Evolutionary conservation across 2,888 invertebrate species (phyloP), one percentile per base, ranked within the genome.

Genomic region (Dynastes grantii): DNA sequence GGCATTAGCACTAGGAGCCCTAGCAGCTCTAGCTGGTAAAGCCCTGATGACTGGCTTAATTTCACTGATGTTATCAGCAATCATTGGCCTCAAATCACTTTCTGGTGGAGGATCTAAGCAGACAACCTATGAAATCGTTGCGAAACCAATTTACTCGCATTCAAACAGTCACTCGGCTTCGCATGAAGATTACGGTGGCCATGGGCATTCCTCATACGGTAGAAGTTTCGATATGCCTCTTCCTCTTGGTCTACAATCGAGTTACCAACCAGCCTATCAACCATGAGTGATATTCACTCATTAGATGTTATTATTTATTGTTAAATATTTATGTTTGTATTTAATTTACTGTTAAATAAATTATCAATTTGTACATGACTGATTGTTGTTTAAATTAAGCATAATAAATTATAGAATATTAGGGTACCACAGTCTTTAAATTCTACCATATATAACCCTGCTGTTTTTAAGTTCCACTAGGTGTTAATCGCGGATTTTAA

Each of bases 121-220:
- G 83, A 95, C 95, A 8, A 95, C 95, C 0, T 96, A 96, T 85
- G 96, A 96, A 89, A 95, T 96, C 80, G 94, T 96, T 6, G 93
- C 95, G 61, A 96, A 96, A 83, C 96, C 96, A 0, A 90, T 96
- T 0, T 95, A 95, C 86, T 92, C 93, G 0, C 93, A 93, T 84
- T 90, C 93, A 2, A 93, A 93, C 84, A 92, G 93, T 0, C 94
- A 94, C 85, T 91, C 91, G 65, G 88, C 90, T 2, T 93, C 93
- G 79, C 93, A 94, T 79, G 93, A 94, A 80, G 93, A 93, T 79
- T 85, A 87, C 78, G 88, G 87, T 16, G 83, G 85, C 29, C 86
- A 86, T 80, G 87, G 87, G 9, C 89, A 90, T 0, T 92, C 92
- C 27, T 92, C 91, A 8, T 91, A 90, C 87, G 90, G 91, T 70